Conservation (phyloP, 2,113 vertebrate species). For the Neogale vison region DNA sequence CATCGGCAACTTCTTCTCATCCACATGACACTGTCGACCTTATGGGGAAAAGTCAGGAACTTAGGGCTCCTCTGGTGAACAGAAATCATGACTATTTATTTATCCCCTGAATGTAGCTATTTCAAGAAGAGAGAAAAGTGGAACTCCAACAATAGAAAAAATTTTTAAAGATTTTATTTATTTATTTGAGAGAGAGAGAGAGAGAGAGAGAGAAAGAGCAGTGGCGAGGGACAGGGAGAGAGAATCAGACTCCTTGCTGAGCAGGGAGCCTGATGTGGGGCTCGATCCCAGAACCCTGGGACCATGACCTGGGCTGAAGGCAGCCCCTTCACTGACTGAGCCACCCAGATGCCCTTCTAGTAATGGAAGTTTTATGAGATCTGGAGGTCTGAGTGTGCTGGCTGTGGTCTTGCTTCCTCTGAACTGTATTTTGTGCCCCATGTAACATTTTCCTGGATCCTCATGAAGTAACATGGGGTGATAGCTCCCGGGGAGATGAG, state of each 20-base stretch:
- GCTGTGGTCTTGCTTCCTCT: neutral
- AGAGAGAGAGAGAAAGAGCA: neutral
- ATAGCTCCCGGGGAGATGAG: neutral
- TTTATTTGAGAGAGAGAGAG: neutral
- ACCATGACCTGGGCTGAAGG: neutral
- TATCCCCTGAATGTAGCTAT: neutral
- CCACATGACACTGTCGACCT: neutral
- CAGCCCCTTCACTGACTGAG: neutral
- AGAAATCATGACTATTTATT: constrained; percentile 28
- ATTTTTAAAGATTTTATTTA: neutral
- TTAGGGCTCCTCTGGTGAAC: neutral
- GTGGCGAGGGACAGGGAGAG: neutral
- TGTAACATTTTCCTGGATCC: neutral
- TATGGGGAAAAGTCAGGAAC: neutral
- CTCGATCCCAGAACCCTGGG: neutral
- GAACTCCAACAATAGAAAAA: neutral
- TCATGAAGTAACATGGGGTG: neutral
- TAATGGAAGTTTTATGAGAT: neutral
- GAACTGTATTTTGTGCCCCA: neutral
- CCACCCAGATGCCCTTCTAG: neutral
- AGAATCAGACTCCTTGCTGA: neutral
- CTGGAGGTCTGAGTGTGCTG: neutral
- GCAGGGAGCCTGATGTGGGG: neutral
- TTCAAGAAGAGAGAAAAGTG: constrained; percentile 15
- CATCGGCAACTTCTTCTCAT: neutral